phyloP scores from a whole-genome alignment of 1,140 invertebrate genomes.

The Pristionchus pacificus region DNA sequence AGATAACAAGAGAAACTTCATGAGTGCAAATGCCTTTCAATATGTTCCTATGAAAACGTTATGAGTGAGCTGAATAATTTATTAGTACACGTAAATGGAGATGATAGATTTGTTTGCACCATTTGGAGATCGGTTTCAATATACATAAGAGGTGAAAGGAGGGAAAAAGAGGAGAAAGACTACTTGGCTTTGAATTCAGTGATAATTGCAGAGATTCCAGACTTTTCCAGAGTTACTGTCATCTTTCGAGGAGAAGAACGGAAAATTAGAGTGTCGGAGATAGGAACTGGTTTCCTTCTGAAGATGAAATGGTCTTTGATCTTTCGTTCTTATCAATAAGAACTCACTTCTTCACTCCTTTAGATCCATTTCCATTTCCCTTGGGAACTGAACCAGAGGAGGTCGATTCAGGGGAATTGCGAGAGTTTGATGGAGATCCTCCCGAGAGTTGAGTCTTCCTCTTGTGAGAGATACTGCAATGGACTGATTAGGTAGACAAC shows the following conservation, averaged over 20 bases:
- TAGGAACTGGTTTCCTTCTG: neutral
- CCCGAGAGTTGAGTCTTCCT: conserved; percentile 2
- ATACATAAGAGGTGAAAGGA: neutral
- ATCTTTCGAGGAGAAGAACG: conserved; percentile 21
- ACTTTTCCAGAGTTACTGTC: conserved; percentile 3
- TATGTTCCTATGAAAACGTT: neutral
- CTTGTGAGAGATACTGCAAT: conserved; percentile 4
- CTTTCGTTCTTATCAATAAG: neutral
- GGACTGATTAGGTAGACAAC: conserved; percentile 20
- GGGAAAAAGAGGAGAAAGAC: neutral
- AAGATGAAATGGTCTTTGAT: neutral
- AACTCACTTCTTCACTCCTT: neutral
- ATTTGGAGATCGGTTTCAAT: no score
- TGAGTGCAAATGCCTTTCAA: neutral
- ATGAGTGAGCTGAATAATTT: neutral
- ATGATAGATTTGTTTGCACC: no score
- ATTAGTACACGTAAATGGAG: neutral
- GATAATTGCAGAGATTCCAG: neutral
- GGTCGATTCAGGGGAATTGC: conserved; percentile 7
- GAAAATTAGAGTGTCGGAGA: conserved; percentile 1
- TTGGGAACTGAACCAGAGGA: conserved; percentile 1
- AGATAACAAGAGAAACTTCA: neutral
- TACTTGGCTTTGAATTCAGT: conserved; percentile 5
- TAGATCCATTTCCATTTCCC: neutral
- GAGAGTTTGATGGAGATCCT: conserved; percentile 2